Evolutionary conservation across 2,113 vertebrate species (phyloP), one percentile per base, ranked within the genome.

Genomic region (Onychostoma macrolepis): DNA sequence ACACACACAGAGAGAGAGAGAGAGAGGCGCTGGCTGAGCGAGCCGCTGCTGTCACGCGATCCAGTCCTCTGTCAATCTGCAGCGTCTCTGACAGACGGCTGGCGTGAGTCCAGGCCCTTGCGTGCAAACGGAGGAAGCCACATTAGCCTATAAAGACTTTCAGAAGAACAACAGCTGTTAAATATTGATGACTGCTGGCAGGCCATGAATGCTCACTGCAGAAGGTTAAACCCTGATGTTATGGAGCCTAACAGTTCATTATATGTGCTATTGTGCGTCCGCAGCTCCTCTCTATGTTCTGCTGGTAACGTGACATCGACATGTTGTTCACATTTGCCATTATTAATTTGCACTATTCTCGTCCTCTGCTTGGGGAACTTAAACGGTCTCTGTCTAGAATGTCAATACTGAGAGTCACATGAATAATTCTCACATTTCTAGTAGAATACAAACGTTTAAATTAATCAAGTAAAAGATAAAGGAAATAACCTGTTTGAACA

Each of bases 141-240:
- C 96, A 94, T 96, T 97, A 96, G 95, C 95, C 95, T 95, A 95
- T 96, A 96, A 97, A 97, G 96, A 96, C 96, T 96, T 96, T 97
- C 97, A 96, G 96, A 97, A 97, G 96, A 98, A 96, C 96, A 97
- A 96, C 97, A 98, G 97, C 97, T 97, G 97, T 97, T 97, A 97
- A 97, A 97, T 97, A 97, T 97, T 97, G 97, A 97, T 97, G 97
- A 97, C 95, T 96, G 93, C 95, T 97, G 96, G 96, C 96, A 95
- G 94, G 93, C 88, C 85, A 94, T 96, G 94, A 96, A 96, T 95
- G 95, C 93, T 94, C 93, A 93, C 94, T 48, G 90, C 94, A 95
- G 95, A 94, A 97, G 96, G 96, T 97, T 96, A 96, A 96, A 94
- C 93, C 93, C 93, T 92, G 69, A 91, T 96, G 96, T 96, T 96